Conservation (phyloP, 2,113 vertebrate genomes). For the Suricata suricatta region DNA sequence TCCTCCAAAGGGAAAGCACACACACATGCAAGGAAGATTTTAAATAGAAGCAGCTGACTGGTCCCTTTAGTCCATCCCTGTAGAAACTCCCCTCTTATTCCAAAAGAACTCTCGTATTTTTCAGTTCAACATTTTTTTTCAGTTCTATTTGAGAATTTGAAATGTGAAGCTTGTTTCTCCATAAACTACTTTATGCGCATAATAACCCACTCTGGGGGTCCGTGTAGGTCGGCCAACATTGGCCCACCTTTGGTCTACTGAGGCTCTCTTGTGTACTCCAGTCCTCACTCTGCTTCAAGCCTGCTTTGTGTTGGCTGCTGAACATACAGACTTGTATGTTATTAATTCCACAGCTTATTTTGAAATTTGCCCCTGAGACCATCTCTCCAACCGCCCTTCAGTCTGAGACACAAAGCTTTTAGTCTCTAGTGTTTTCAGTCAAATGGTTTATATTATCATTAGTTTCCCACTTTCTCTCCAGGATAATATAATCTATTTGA, state of each 20-base stretch:
- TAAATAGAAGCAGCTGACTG: neutral
- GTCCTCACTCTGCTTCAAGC: neutral
- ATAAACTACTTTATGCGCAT: neutral
- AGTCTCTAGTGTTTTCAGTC: neutral
- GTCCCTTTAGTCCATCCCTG: neutral
- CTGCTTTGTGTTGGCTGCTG: neutral
- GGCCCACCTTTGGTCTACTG: neutral
- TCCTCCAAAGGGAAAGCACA: neutral
- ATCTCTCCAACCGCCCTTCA: neutral
- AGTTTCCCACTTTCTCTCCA: slow-evolving; percentile 47
- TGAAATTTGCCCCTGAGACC: slow-evolving; percentile 30
- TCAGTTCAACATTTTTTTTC: neutral
- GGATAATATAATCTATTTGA: slow-evolving; percentile 44
- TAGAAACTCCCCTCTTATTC: neutral
- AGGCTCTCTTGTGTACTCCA: neutral
- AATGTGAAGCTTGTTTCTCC: slow-evolving; percentile 22
- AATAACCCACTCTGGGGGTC: neutral
- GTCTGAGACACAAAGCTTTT: neutral
- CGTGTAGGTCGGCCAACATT: neutral
- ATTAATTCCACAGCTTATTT: slow-evolving; percentile 52
- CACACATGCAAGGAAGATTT: neutral
- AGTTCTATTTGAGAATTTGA: slow-evolving; percentile 34
- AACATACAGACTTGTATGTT: neutral
- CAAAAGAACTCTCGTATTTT: neutral
- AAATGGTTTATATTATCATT: slow-evolving; percentile 38